A percentile compares a stretch with the other conserved stretches of the same genome.
Evolutionary conservation across 2,888 invertebrate species (phyloP).

Genomic region (Liodrosophila aerea): DNA sequence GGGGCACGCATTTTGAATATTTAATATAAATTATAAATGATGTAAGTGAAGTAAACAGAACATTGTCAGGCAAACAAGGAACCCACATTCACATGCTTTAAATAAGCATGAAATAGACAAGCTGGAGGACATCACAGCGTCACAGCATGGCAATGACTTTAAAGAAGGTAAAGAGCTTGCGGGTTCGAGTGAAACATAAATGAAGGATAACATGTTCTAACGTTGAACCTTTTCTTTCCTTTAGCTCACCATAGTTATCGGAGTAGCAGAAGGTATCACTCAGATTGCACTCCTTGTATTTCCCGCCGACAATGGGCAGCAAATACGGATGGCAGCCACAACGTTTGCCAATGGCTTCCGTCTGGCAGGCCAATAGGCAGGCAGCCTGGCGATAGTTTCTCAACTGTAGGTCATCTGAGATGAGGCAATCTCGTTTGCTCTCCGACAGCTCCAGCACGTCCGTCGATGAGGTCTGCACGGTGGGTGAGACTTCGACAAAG

Average conservation of each 20-base stretch:
- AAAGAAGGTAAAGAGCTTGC: not conserved
- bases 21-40: slow-evolving; percentile 53
- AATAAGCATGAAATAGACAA: slow-evolving; percentile 24
- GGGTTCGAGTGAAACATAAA: no score
- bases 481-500: slow-evolving; percentile 81
- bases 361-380: slow-evolving; percentile 79
- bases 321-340: slow-evolving; percentile 81
- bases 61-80: slow-evolving; percentile 7
- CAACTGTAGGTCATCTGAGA: slow-evolving; percentile 75
- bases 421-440: slow-evolving; percentile 80
- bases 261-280: slow-evolving; percentile 79
- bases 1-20: slow-evolving; percentile 49
- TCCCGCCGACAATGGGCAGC: slow-evolving; percentile 67
- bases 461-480: slow-evolving; percentile 77
- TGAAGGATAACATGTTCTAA: no score
- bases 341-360: slow-evolving; percentile 70
- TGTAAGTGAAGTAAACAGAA: slow-evolving; percentile 22
- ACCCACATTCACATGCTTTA: slow-evolving; percentile 9
- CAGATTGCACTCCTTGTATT: slow-evolving; percentile 77
- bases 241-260: slow-evolving; percentile 76
- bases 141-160: slow-evolving; percentile 20
- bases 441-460: slow-evolving; percentile 80
- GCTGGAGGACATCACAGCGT: not conserved
- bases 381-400: slow-evolving; percentile 80
- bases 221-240: no score